Evolutionary conservation across 2,113 vertebrate genomes (phyloP).

Genomic region (Galeopterus variegatus): DNA sequence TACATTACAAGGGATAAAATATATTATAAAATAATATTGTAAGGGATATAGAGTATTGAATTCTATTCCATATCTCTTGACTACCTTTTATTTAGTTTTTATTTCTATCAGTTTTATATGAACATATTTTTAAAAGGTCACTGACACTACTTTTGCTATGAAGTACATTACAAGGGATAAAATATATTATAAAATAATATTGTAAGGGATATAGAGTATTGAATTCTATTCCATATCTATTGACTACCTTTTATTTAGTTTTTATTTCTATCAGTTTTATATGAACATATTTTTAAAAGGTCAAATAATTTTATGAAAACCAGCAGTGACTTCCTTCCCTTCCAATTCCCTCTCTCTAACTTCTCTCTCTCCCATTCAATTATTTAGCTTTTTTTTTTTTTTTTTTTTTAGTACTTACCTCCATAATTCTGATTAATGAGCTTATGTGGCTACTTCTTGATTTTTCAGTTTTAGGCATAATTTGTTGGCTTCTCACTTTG

Average conservation of each 20-base stretch:
- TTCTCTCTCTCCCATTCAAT: background rate
- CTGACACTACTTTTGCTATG: no score
- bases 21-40: background rate
- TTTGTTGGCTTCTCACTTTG: background rate
- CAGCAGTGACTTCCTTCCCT: background rate
- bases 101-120: background rate
- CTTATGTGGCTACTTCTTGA: background rate
- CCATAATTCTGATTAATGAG: background rate
- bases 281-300: constrained; percentile 2
- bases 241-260: constrained; percentile 25
- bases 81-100: constrained; percentile 27
- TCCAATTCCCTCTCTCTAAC: background rate
- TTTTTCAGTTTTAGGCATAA: background rate
- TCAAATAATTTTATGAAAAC: background rate
- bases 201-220: background rate
- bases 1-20: background rate
- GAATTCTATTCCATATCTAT: background rate
- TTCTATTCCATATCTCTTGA: background rate
- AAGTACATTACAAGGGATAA: no score
- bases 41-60: background rate
- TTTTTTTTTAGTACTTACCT: background rate
- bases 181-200: no score
- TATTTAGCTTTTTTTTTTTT: background rate
- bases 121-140: background rate
- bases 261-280: background rate